Percentiles rank a stretch among this genome's conserved stretches.
Evolutionary conservation across 2,797 vertebrate genomes (phyloP).

Genomic region (Onychomys leucogaster): DNA sequence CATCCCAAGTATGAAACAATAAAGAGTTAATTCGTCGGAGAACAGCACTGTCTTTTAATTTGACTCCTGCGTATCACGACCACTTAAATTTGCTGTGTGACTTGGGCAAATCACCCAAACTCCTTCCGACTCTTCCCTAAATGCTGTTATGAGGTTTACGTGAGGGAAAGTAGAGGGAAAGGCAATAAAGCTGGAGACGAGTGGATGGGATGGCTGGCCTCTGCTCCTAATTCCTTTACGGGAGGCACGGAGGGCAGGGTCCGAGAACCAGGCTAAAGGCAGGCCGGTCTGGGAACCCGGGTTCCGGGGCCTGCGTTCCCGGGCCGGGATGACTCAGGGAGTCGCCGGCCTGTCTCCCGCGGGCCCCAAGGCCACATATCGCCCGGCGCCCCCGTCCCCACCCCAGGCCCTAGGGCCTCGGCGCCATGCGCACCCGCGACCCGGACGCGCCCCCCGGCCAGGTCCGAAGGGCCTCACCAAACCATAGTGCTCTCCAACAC

Average conservation of each 20-base stretch:
- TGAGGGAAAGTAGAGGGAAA: background rate
- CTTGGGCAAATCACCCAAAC: background rate
- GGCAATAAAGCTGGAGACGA: background rate
- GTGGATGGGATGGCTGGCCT: background rate
- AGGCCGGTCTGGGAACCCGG: background rate
- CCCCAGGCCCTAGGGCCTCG: background rate
- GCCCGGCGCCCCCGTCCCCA: background rate
- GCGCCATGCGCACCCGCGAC: background rate
- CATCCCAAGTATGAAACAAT: background rate
- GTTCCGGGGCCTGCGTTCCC: background rate
- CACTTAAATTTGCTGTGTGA: background rate
- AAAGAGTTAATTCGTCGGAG: background rate
- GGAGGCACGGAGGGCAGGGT: background rate
- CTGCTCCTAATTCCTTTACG: background rate
- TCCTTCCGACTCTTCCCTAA: background rate
- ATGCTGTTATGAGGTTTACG: background rate
- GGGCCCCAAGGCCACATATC: background rate
- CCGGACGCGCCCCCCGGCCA: background rate
- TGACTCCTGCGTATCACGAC: background rate
- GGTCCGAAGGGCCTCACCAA: slow-evolving; percentile 90
- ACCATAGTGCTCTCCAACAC: slow-evolving; percentile 98
- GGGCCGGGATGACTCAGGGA: slow-evolving; percentile 82
- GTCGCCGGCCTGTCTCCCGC: background rate
- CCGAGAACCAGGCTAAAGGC: background rate
- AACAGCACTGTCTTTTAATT: background rate